A percentile compares a stretch with the other conserved stretches of the same genome.
Evolutionary conservation across 2,113 vertebrate species (phyloP).

Genomic region (Phalacrocorax aristotelis): DNA sequence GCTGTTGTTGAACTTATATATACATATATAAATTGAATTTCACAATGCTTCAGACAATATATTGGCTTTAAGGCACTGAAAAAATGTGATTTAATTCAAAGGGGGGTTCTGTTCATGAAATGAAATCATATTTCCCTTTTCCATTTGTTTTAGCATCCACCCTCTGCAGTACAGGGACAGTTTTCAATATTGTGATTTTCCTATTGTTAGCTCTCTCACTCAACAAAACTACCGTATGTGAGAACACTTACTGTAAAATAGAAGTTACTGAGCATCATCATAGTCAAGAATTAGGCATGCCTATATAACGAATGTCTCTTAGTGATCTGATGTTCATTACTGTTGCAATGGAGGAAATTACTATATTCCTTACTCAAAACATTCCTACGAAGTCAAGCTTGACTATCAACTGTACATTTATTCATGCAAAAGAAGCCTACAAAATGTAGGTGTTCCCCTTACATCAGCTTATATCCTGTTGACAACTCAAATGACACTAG

Average conservation of each 20-base stretch:
- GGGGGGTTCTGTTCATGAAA: neutral
- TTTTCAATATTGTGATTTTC: neutral
- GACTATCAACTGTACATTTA: neutral
- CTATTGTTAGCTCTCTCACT: neutral
- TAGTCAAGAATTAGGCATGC: neutral
- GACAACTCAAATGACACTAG: conserved; percentile 60
- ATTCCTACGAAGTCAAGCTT: conserved; percentile 10
- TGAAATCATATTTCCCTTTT: neutral
- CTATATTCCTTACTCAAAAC: conserved; percentile 49
- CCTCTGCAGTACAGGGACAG: neutral
- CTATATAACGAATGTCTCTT: neutral
- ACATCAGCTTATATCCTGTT: conserved; percentile 69
- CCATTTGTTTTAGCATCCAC: neutral
- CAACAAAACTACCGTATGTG: neutral
- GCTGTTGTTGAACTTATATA: neutral
- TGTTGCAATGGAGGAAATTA: conserved; percentile 18
- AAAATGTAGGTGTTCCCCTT: conserved; percentile 65
- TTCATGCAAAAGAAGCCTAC: neutral
- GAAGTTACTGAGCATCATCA: neutral
- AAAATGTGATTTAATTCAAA: neutral
- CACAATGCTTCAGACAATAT: neutral
- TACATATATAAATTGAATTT: neutral
- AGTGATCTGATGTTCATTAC: neutral
- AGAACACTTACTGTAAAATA: neutral
- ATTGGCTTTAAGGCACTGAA: neutral